Conservation (phyloP, 1,140 invertebrate genomes). For the Physella acuta region DNA sequence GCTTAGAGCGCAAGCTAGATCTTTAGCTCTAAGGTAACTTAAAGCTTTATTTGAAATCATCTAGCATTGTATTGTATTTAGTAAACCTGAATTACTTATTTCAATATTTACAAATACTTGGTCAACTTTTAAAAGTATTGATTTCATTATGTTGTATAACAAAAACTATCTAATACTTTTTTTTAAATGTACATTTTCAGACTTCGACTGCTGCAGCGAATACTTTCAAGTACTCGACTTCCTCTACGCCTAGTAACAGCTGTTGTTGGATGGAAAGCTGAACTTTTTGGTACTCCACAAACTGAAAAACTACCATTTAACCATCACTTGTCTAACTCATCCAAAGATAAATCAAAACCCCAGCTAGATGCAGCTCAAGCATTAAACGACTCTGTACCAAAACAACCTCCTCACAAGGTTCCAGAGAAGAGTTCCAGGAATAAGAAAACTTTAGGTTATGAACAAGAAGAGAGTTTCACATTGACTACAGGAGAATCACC, state of each 20-base stretch:
- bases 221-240: constrained; percentile 29
- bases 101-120: not conserved
- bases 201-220: constrained; percentile 28
- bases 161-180: not conserved
- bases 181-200: constrained; percentile 23
- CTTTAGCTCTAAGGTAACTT: constrained; percentile 31
- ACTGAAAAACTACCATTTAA: not conserved
- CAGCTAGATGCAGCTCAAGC: no score
- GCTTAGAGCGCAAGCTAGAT: constrained; percentile 28
- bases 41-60: not conserved
- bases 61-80: not conserved
- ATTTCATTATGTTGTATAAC: no score
- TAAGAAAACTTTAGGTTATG: not conserved
- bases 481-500: not conserved
- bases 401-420: not conserved
- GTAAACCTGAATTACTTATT: no score
- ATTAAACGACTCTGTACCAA: not conserved
- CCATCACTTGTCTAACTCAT: not conserved
- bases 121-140: not conserved
- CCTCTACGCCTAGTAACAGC: constrained; percentile 29
- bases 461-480: not conserved
- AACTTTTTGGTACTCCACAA: constrained; percentile 15
- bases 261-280: constrained; percentile 30
- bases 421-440: not conserved
- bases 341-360: not conserved